These are phyloP conservation scores for Ectemnius continuus DNA, from an alignment of 2,888 invertebrate species.

Conservation along the genomic window DNA sequence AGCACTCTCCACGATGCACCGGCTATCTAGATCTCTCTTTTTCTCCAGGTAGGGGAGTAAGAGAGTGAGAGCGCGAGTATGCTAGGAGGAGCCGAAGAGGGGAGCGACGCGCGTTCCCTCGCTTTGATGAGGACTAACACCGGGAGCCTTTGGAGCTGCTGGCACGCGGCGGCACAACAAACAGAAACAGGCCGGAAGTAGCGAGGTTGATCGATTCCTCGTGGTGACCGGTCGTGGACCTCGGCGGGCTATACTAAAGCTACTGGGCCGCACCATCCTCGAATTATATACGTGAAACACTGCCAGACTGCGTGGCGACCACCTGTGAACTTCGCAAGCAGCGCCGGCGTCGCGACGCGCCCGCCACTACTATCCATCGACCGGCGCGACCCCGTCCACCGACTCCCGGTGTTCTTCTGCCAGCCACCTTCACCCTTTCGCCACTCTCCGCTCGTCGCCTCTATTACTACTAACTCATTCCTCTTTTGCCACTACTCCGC, in stretches of 20 bases:
- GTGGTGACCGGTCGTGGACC: constrained; percentile 62
- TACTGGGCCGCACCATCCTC: constrained; percentile 58
- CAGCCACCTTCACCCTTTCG: constrained; percentile 20
- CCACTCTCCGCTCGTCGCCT: background rate
- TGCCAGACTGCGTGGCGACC: constrained; percentile 75
- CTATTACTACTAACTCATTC: background rate
- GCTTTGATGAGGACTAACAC: no score
- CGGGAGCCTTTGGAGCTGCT: constrained; percentile 1
- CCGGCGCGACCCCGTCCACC: constrained; percentile 27
- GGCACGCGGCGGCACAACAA: constrained; percentile 67
- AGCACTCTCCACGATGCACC: no score
- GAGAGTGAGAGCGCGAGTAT: no score
- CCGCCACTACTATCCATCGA: constrained; percentile 60
- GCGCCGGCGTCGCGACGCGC: constrained; percentile 73
- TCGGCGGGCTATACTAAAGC: constrained; percentile 60
- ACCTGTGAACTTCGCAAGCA: constrained; percentile 71
- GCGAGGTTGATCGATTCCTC: constrained; percentile 54
- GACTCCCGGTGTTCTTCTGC: constrained; percentile 17
- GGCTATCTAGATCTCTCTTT: no score
- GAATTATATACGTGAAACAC: constrained; percentile 57
- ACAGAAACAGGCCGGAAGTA: constrained; percentile 63
- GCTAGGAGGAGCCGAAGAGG: no score
- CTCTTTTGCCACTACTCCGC: background rate
- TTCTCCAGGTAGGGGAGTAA: no score
- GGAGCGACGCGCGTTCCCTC: no score